Evolutionary conservation across 2,797 vertebrate genomes (phyloP).

Genomic region (Monodelphis domestica): DNA sequence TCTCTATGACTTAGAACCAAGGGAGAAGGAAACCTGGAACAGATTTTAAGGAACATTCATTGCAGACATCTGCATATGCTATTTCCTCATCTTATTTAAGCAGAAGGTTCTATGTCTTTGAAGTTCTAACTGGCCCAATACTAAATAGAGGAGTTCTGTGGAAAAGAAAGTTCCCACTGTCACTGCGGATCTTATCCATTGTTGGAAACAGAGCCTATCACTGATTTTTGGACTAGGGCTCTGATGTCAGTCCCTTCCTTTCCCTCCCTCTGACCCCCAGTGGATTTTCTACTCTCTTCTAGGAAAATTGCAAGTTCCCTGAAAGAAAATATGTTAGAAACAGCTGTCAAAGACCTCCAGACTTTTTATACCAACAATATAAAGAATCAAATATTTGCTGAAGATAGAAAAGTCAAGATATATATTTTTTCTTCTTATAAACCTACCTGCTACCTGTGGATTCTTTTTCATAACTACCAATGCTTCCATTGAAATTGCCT

Average conservation of each 20-base stretch:
- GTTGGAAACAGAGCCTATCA: not conserved
- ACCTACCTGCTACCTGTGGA: not conserved
- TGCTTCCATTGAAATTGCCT: not conserved
- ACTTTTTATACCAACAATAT: not conserved
- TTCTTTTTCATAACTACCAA: not conserved
- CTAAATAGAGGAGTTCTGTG: not conserved
- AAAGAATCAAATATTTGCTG: not conserved
- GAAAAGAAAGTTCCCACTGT: not conserved
- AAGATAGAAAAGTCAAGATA: not conserved
- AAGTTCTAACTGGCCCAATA: conserved; percentile 7
- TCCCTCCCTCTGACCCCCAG: too few relatives aligned
- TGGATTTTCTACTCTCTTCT: not conserved
- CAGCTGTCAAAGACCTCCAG: not conserved
- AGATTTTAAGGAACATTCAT: conserved; percentile 8
- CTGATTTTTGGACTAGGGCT: not conserved
- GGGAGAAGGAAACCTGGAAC: not conserved
- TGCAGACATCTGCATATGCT: not conserved
- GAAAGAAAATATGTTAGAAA: not conserved
- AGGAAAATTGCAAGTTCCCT: not conserved
- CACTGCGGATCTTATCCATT: not conserved
- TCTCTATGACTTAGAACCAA: not conserved
- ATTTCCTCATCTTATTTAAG: not conserved
- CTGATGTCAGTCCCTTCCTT: not conserved
- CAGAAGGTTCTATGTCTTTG: conserved; percentile 18
- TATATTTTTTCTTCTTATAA: not conserved